Evolutionary conservation across 2,113 vertebrate species (phyloP).

Genomic region (Symphodus melops): DNA sequence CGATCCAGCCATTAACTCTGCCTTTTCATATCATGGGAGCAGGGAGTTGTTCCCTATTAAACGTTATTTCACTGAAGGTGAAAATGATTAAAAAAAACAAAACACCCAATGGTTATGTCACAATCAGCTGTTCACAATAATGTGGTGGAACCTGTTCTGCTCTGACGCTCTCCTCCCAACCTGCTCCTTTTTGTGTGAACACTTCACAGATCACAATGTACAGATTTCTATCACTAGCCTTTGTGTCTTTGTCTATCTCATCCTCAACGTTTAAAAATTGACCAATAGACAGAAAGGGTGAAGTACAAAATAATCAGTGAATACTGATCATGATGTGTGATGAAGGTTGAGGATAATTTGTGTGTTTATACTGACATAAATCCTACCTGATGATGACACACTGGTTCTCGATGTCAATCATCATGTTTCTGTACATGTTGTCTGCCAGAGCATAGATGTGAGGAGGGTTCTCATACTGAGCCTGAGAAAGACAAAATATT

Average conservation of each 20-base stretch:
- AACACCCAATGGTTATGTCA: constrained; percentile 8
- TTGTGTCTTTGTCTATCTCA: constrained; percentile 2
- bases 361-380: neutral
- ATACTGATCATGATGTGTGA: neutral
- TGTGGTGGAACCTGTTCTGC: constrained; percentile 65
- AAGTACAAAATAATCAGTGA: neutral
- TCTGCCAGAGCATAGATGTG: constrained; percentile 98
- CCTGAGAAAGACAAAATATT: constrained; percentile 77
- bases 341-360: neutral
- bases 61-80: neutral
- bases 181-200: constrained; percentile 14
- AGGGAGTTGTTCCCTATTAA: neutral
- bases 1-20: constrained; percentile 17
- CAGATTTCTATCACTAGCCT: constrained; percentile 33
- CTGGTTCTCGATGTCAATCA: constrained; percentile 97
- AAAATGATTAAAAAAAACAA: constrained; percentile 11
- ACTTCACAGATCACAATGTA: constrained; percentile 25
- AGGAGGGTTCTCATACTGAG: constrained; percentile 98
- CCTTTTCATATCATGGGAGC: constrained; percentile 1
- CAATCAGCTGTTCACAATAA: constrained; percentile 36
- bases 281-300: neutral
- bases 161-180: constrained; percentile 30
- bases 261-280: neutral
- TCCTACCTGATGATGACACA: constrained; percentile 98
- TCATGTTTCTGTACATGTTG: constrained; percentile 99